A percentile compares a stretch with the other conserved stretches of the same genome.
phyloP scores from a whole-genome alignment of 2,888 invertebrate species.

The Drosophila prostipennis region DNA sequence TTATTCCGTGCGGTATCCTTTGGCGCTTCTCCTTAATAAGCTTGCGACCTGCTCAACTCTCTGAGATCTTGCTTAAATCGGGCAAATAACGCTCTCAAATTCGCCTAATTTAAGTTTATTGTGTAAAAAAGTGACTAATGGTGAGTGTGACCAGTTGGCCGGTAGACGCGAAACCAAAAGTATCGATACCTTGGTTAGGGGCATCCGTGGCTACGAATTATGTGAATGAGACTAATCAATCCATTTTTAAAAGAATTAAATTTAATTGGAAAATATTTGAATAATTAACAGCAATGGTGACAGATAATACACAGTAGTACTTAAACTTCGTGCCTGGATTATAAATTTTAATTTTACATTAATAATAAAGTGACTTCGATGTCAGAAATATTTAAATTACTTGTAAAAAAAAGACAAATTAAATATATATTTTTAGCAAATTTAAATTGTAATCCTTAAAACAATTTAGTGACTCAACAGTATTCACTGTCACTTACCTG shows the following conservation, averaged over 20 bases:
- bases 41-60: neutral
- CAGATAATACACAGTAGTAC: too few species aligned
- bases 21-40: neutral
- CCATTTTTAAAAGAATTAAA: too few species aligned
- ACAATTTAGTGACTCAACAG: neutral
- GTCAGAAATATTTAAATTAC: too few species aligned
- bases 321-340: too few species aligned
- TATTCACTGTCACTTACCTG: neutral
- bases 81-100: constrained; percentile 23
- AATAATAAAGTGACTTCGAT: too few species aligned
- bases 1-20: neutral
- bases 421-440: too few species aligned
- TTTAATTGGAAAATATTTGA: too few species aligned
- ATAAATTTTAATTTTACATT: too few species aligned
- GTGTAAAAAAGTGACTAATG: constrained; percentile 49
- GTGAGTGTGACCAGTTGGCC: constrained; percentile 22
- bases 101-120: constrained; percentile 53
- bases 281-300: too few species aligned
- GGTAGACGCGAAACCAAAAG: constrained; percentile 3
- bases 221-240: too few species aligned
- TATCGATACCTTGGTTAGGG: constrained; percentile 1
- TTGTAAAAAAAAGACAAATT: too few species aligned
- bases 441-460: neutral
- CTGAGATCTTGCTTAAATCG: neutral
- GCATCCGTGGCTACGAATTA: too few species aligned